phyloP scores from a whole-genome alignment of 1,140 invertebrate genomes.

The Scaptomyza pallida region DNA sequence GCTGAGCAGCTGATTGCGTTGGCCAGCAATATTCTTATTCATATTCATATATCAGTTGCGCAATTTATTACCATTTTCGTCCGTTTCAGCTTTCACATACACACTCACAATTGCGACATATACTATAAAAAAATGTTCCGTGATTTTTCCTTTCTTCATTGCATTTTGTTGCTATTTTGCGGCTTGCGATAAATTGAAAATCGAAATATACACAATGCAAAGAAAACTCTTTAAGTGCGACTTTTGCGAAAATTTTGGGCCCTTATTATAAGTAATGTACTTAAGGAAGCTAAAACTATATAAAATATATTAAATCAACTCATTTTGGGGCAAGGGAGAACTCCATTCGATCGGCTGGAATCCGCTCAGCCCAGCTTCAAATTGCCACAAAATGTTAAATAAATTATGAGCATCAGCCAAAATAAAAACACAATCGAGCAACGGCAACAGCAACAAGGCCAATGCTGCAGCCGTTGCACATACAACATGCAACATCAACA shows the following conservation, averaged over 20 bases:
- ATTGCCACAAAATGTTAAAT: constrained; percentile 60
- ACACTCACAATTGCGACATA: constrained; percentile 14
- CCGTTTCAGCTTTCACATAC: constrained; percentile 25
- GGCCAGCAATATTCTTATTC: constrained; percentile 45
- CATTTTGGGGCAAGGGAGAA: background rate
- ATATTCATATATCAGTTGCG: constrained; percentile 46
- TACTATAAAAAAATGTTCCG: constrained; percentile 20
- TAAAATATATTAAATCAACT: too few relatives aligned
- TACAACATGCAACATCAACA: constrained; percentile 34
- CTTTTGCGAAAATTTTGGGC: background rate
- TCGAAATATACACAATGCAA: constrained; percentile 18
- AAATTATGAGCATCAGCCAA: constrained; percentile 53
- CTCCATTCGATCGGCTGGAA: constrained; percentile 3
- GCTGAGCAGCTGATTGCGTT: constrained; percentile 22
- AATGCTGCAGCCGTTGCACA: too few relatives aligned
- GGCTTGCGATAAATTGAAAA: constrained; percentile 38
- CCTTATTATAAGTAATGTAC: background rate
- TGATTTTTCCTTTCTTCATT: constrained; percentile 10
- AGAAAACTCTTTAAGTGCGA: constrained; percentile 3
- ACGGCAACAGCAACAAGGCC: constrained; percentile 27
- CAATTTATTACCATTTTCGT: constrained; percentile 47
- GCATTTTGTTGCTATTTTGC: constrained; percentile 6
- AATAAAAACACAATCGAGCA: constrained; percentile 1
- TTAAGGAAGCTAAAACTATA: too few relatives aligned
- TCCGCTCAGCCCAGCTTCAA: constrained; percentile 46